Base-by-base conservation (phyloP, 2,797 vertebrate species). In the Coranthus polyacanthus region DNA sequence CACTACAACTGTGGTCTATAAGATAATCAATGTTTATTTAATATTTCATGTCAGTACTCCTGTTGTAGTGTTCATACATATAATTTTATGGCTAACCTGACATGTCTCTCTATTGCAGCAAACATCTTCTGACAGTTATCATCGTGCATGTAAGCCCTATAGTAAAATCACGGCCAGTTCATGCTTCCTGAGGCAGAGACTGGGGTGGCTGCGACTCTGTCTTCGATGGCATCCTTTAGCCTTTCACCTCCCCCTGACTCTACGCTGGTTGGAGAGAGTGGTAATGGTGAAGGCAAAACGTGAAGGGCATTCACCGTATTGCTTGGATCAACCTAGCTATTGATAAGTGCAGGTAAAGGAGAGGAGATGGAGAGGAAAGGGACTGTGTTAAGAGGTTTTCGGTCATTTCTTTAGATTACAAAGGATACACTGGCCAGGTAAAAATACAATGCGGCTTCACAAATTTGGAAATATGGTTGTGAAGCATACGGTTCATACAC, bases 1-100 rank as follows among this genome's bases (percentile, higher is more conserved):
- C 91, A 94, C 91, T 94, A 92, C 93, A 92, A 89, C 89, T 83
- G 94, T 91, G 94, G 94, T 93, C 93, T 94, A 83, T 78, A 87
- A 83, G 78, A 83, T 88, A 81, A 85, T 81, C 92, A 92, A 91
- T 89, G 69, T 85, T 91, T 85, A 92, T 81, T 84, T 77, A 88
- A 66, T 85, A 88, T 87, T 49, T 82, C 59, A 78, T 75, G 69
- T 84, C 68, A 80, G 80, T 80, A 75, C 89, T 89, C 60, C 81
- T 56, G 91, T 88, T 59, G 66, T 78, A 88, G 89, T 89, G 92
- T 88, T 77, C 89, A 93, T 90, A 92, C 92, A 92, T 89, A 91
- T 88, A 91, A 80, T 90, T 92, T 90, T 85, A 90, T 86, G 89
- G 92, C 90, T 87, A 91, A 93, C 92, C 92, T 72, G 91, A 89